Evolutionary conservation across 2,113 vertebrate species (phyloP), one percentile per base, ranked within the genome.

Genomic region (Echinops telfairi): DNA sequence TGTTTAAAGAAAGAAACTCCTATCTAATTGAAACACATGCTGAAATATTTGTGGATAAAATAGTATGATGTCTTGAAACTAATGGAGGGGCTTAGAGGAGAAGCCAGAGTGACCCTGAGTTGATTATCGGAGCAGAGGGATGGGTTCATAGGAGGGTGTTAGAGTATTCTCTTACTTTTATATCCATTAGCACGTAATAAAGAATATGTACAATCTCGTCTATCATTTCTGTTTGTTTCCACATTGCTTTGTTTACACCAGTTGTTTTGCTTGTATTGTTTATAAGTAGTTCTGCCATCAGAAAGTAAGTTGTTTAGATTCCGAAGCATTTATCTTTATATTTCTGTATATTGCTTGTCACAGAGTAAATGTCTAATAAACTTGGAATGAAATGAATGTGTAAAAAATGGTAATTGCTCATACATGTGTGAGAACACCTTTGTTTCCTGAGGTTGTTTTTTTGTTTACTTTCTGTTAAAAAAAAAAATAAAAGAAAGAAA

Each of bases 221-320:
- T 85, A 5, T 83, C 88, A 58, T 77, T 62, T 64, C 71, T 86
- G 90, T 53, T 36, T 87, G 47, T 84, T 96, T 96, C 85, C 20
- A n/a, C 22, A 31, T 16, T 62, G 88, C n/a, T 89, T 92, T 62
- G 53, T 91, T 93, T 79, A 57, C 57, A 25, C 25, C 75, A 66
- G 14, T 91, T 94, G 17, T 81, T 73, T 88, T 93, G 53, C 31
- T 83, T 91, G 58, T 53, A 31, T 23, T 86, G 12, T 71, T 92
- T 81, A 90, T 53, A 96, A 87, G 53, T 27, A 71, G 23, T 83
- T 66, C 78, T 94, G 38, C 81, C 10, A 36, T 89, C n/a, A 90
- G 62, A 92, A 77, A 60, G 14, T 85, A 60, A 92, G 12, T 86
- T 86, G 68, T 77, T 94, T 90, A 36, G 83, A 94, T 87, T 86